Evolutionary conservation across 2,888 invertebrate genomes (phyloP).

Genomic region (Parnassius apollo): DNA sequence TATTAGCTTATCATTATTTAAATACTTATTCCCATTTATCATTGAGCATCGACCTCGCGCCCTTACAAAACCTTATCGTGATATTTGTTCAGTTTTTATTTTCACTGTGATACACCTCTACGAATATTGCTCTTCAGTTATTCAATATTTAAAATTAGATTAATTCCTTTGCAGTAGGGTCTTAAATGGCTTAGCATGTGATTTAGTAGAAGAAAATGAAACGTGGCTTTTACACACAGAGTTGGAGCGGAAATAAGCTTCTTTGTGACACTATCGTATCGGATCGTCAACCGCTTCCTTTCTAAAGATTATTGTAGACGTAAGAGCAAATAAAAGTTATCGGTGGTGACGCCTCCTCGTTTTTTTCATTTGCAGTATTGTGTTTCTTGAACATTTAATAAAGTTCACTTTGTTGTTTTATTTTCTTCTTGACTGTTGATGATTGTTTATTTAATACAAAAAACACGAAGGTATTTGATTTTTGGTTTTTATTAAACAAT

Average conservation of each 20-base stretch:
- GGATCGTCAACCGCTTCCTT: conserved; percentile 76
- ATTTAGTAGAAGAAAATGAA: conserved; percentile 43
- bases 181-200: conserved; percentile 31
- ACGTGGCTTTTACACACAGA: conserved; percentile 58
- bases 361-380: conserved; percentile 29
- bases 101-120: conserved; percentile 66
- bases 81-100: conserved; percentile 79
- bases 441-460: no score
- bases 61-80: conserved; percentile 75
- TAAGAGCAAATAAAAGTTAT: conserved; percentile 73
- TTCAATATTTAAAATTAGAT: conserved; percentile 25
- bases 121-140: conserved; percentile 39
- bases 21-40: conserved; percentile 54
- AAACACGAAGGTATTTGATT: no score
- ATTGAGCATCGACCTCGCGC: conserved; percentile 73
- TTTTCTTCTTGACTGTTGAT: conserved; percentile 1
- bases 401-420: conserved; percentile 15
- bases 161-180: conserved; percentile 32
- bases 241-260: conserved; percentile 76
- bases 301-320: conserved; percentile 74
- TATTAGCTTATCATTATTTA: conserved; percentile 31
- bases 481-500: no score
- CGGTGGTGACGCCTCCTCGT: conserved; percentile 34
- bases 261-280: conserved; percentile 77
- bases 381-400: conserved; percentile 13